Conservation (phyloP, 2,797 vertebrate genomes). For the Prunella strophiata region DNA sequence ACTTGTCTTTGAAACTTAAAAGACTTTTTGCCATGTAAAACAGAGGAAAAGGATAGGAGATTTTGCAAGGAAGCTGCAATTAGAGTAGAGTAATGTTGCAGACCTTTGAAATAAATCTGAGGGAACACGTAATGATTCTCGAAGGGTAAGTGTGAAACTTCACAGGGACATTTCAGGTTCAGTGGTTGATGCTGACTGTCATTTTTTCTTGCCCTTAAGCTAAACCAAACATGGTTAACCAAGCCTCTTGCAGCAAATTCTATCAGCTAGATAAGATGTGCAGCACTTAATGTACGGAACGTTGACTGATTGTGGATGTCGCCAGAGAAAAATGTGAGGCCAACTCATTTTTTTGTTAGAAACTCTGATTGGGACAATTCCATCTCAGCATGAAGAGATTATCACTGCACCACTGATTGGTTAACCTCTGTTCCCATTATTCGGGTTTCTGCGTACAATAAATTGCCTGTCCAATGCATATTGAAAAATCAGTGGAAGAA, state of each 20-base stretch:
- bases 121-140: background rate
- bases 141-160: background rate
- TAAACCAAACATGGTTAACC: slow-evolving; percentile 25
- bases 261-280: slow-evolving; percentile 48
- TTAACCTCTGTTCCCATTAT: slow-evolving; percentile 11
- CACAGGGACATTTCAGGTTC: background rate
- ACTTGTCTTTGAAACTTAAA: background rate
- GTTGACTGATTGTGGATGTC: slow-evolving; percentile 25
- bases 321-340: background rate
- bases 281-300: slow-evolving; percentile 24
- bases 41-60: background rate
- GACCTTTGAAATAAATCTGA: background rate
- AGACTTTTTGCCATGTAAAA: background rate
- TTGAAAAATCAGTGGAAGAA: background rate
- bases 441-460: background rate
- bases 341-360: slow-evolving; percentile 1
- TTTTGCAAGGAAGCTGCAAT: background rate
- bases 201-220: slow-evolving; percentile 25
- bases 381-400: background rate
- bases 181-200: background rate
- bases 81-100: background rate
- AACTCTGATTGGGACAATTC: background rate
- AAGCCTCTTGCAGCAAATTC: background rate
- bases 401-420: background rate
- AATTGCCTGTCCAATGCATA: background rate